phyloP scores from a whole-genome alignment of 2,888 invertebrate species.

The Halocaridina rubra region DNA sequence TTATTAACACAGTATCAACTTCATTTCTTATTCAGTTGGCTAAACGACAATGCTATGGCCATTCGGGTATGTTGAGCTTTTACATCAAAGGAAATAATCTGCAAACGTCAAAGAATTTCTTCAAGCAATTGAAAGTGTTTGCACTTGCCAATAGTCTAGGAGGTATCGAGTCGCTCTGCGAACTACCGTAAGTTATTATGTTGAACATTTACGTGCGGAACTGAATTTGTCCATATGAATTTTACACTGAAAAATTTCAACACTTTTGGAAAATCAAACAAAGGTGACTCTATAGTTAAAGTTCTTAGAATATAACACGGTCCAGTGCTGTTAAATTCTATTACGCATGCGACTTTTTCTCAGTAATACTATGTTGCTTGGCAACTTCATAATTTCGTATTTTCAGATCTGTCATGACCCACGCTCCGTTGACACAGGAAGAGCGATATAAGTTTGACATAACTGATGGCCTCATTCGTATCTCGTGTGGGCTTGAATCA shows the following conservation, averaged over 20 bases:
- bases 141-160: slow-evolving; percentile 93
- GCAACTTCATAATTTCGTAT: too few species aligned
- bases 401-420: slow-evolving; percentile 84
- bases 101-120: slow-evolving; percentile 79
- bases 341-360: too few species aligned
- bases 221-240: too few species aligned
- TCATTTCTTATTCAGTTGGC: slow-evolving; percentile 73
- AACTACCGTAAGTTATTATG: slow-evolving; percentile 93
- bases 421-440: slow-evolving; percentile 86
- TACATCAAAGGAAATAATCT: slow-evolving; percentile 81
- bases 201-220: too few species aligned
- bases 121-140: slow-evolving; percentile 81
- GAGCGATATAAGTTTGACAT: slow-evolving; percentile 82
- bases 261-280: too few species aligned
- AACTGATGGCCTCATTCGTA: slow-evolving; percentile 83
- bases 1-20: too few species aligned
- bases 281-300: too few species aligned
- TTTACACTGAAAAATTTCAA: too few species aligned
- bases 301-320: too few species aligned
- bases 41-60: slow-evolving; percentile 84
- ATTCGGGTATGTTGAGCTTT: slow-evolving; percentile 93
- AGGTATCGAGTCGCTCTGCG: slow-evolving; percentile 93
- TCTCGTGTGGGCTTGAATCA: slow-evolving; percentile 93
- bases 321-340: too few species aligned
- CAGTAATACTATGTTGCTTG: too few species aligned